These are phyloP conservation scores for Typhlomys cinereus DNA, from an alignment of 2,113 vertebrate genomes.

Conservation along the genomic window DNA sequence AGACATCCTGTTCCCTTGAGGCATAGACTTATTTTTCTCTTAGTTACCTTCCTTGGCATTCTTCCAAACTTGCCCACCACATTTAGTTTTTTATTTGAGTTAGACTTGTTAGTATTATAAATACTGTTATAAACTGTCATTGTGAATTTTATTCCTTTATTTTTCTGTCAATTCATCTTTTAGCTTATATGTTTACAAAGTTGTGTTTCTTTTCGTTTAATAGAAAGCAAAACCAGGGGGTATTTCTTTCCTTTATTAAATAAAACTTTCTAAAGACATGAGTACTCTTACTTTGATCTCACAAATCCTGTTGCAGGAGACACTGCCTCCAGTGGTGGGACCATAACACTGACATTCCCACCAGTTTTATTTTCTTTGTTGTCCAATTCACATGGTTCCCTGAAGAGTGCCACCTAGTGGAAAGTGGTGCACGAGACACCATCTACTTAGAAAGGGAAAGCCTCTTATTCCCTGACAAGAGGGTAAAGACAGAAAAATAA, in stretches of 20 bases:
- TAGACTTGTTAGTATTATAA: neutral
- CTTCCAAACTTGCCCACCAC: neutral
- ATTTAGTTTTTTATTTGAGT: neutral
- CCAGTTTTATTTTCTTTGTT: neutral
- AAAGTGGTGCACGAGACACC: too few species aligned
- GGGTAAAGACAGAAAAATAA: too few species aligned
- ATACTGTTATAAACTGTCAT: neutral
- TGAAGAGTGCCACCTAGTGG: too few species aligned
- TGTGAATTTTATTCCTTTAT: neutral
- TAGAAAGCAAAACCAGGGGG: neutral
- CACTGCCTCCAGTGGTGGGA: neutral
- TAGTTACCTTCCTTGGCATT: neutral
- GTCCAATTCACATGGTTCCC: neutral
- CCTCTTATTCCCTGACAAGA: too few species aligned
- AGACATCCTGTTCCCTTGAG: neutral
- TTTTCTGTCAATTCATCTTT: neutral
- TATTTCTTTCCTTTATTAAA: conserved; percentile 11
- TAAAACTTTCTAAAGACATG: neutral
- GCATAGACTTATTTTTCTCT: neutral
- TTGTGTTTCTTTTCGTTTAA: neutral
- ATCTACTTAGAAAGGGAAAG: too few species aligned
- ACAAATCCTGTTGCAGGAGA: neutral
- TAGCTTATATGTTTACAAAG: neutral
- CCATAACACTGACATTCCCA: neutral
- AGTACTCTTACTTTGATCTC: neutral